Percentiles rank a stretch among this genome's conserved stretches.
These are phyloP conservation scores for Marmota flaviventris DNA, from an alignment of 2,113 vertebrate genomes.

Conservation along the genomic window DNA sequence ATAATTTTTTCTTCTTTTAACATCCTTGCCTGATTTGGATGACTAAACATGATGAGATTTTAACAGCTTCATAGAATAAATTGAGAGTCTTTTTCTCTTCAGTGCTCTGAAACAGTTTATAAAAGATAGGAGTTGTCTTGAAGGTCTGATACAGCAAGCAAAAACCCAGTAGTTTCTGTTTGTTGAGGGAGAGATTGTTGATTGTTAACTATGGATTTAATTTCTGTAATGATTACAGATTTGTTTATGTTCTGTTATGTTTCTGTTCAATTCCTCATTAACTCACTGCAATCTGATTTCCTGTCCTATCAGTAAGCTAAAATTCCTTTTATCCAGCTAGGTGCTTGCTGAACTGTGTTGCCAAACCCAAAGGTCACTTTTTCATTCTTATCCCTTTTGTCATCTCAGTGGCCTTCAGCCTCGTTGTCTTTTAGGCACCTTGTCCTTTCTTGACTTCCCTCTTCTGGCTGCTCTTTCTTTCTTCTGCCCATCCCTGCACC, in stretches of 20 bases:
- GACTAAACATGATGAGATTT: not conserved
- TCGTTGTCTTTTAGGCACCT: not conserved
- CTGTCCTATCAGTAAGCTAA: not conserved
- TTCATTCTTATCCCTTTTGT: not conserved
- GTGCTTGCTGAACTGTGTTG: not conserved
- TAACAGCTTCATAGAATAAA: conserved; percentile 5
- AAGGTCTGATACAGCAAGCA: not conserved
- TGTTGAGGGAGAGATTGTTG: not conserved
- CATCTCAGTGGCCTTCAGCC: not conserved
- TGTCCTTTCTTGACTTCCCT: not conserved
- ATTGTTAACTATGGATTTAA: conserved; percentile 39
- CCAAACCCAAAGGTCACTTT: not conserved
- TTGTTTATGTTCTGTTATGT: not conserved
- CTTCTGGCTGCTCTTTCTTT: not conserved
- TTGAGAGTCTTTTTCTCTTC: not conserved
- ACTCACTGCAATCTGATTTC: not conserved
- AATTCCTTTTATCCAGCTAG: not conserved
- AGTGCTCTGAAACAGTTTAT: not conserved
- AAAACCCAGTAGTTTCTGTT: not conserved
- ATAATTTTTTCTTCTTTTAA: conserved; percentile 13
- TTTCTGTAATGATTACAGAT: not conserved
- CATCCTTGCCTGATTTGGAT: conserved; percentile 22
- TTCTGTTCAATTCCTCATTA: conserved; percentile 1
- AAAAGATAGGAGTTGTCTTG: not conserved
- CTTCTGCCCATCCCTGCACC: not conserved